Conservation (phyloP, 2,797 vertebrate species). For the Chaunax sp. region DNA sequence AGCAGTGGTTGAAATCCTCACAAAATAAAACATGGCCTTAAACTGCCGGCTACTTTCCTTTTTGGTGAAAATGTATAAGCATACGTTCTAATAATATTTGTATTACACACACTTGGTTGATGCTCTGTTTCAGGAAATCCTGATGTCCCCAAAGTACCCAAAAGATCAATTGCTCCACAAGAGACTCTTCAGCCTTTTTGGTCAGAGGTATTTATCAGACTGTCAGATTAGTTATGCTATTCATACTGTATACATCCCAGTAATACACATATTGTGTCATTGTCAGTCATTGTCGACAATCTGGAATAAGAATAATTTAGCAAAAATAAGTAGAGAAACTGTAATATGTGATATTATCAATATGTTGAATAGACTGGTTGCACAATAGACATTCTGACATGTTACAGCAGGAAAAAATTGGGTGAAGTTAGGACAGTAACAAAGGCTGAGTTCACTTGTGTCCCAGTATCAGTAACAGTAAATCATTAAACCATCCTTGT, state of each 20-base stretch:
- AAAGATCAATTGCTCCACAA: slow-evolving; percentile 84
- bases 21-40: no score
- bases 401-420: no score
- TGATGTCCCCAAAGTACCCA: slow-evolving; percentile 90
- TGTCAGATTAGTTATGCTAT: not conserved
- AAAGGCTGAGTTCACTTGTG: no score
- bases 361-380: not conserved
- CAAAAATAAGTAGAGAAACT: not conserved
- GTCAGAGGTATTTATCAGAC: slow-evolving; percentile 83
- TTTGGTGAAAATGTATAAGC: not conserved
- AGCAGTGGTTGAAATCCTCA: no score
- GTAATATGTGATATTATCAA: not conserved
- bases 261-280: not conserved
- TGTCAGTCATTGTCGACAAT: not conserved
- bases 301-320: not conserved
- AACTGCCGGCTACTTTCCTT: not conserved
- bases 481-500: no score
- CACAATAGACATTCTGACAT: no score
- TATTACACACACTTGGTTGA: not conserved
- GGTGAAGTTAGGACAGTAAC: no score
- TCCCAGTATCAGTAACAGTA: no score
- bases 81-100: not conserved
- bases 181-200: slow-evolving; percentile 84
- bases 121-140: slow-evolving; percentile 82
- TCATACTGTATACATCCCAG: not conserved